Evolutionary conservation across 2,113 vertebrate species (phyloP), one percentile per base, ranked within the genome.

Genomic region (Rhegmatorhina hoffmannsi): DNA sequence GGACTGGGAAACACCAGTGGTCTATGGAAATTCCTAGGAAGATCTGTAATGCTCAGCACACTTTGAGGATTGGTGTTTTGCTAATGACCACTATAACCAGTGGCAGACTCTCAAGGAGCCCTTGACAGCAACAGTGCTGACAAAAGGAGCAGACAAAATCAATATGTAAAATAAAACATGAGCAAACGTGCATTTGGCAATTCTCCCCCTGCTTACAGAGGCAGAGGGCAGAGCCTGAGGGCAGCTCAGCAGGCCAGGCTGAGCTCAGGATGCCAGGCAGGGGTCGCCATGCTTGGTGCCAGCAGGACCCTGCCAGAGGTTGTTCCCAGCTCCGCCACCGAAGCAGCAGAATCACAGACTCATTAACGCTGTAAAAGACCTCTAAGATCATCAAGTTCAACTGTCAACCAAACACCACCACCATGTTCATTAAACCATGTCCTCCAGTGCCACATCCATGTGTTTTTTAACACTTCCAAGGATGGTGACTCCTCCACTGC

Each of bases 191-290:
- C 10, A 17, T 59, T 67, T 79, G 74, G 83, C 66, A 59, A 24
- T 36, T 40, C 17, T 66, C 46, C 68, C 28, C 91, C 81, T 29
- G 43, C 87, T 89, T 13, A 66, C 29, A 88, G 68, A 25, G 64
- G 50, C 36, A 16, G n/a, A 58, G 43, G 36, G 67, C 76, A 46
- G 56, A 1, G 19, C 25, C 23, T 0, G 7, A 53, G 46, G 87
- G 53, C 64, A 60, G 18, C 74, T 36, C 1, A 0, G 38, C 38
- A 70, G 81, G 76, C 8, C 72, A 56, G 50, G 38, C 36, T 0
- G 0, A 85, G 70, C 31, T 53, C 9, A 3, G 9, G 68, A 38
- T 25, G 64, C 62, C 0, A 0, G 67, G 56, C 49, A 19, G 1
- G 0, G 15, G 25, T 20, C 77, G 52, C 74, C 9, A 2, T 6